Conservation (phyloP, 1,140 invertebrate genomes). For the Helicoverpa armigera region DNA sequence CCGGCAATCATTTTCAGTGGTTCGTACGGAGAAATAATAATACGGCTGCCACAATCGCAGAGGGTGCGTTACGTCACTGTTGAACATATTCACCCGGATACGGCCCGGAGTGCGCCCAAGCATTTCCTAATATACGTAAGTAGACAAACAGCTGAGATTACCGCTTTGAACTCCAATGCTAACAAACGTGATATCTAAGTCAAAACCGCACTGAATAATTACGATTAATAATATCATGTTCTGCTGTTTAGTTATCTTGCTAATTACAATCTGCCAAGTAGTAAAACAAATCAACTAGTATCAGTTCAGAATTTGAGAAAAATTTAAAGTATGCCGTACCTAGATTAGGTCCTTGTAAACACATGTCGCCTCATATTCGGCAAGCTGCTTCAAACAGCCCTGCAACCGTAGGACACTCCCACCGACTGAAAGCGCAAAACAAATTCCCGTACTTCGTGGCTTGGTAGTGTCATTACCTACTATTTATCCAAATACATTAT, state of each 20-base stretch:
- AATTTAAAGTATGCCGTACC: no score
- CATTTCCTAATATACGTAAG: slow-evolving; percentile 77
- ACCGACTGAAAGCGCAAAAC: no score
- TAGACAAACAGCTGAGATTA: slow-evolving; percentile 44
- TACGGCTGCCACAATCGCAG: slow-evolving; percentile 62
- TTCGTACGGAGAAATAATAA: slow-evolving; percentile 71
- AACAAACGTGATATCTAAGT: slow-evolving; percentile 32
- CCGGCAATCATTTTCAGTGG: slow-evolving; percentile 66
- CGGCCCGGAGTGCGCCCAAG: slow-evolving; percentile 74
- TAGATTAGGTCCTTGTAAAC: no score
- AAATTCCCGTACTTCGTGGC: no score
- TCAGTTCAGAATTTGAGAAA: no score
- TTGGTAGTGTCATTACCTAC: background rate
- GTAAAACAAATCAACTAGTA: no score
- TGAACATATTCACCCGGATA: slow-evolving; percentile 77
- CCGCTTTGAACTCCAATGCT: slow-evolving; percentile 25
- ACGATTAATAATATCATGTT: slow-evolving; percentile 16
- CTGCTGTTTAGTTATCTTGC: background rate
- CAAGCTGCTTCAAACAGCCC: no score
- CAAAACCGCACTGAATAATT: slow-evolving; percentile 5
- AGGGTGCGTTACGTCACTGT: slow-evolving; percentile 64
- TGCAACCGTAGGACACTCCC: no score
- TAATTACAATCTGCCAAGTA: no score
- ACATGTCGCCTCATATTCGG: no score
- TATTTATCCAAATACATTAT: background rate